Base-by-base conservation (phyloP, 1,140 invertebrate species). In the Drosophila busckii region DNA sequence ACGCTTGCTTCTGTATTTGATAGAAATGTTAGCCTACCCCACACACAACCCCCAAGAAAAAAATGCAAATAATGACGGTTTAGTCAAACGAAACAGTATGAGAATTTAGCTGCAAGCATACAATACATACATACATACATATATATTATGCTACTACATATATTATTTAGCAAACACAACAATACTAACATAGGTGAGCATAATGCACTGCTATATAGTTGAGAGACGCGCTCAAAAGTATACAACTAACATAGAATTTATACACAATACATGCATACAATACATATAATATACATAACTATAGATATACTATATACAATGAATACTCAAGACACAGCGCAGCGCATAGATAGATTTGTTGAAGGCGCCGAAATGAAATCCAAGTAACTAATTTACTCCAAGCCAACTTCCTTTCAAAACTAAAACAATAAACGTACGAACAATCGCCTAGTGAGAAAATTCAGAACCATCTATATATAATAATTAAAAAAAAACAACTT, bases 41-140 rank as follows among this genome's bases (percentile, higher is more conserved):
- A 37, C 5, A 26, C 20, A 16, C 12, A 22, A 38, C 13, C 16
- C n/a, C 41, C 41, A 26, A 10, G n/a, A 20, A 35, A n/a, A n/a
- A 28, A 3, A 28, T 35, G 48, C 19, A 54, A 54, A 50, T 28
- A 19, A 31, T 17, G 16, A 63, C 44, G 59, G 58, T n/a, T n/a
- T n/a, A n/a, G n/a, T n/a, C n/a, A n/a, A n/a, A n/a, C 59, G 52
- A 71, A 71, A 42, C 70, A 75, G 69, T 75, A 75, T 62, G 41
- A 76, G 48, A 78, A 58, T 64, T 80, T 78, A 80, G 71, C 71
- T 80, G 63, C 69, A 71, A 80, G 68, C 68, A 66, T 50, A 35
- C 26, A 60, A 54, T 23, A 69, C 26, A 31, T 19, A 50, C 25
- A 49, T 31, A 40, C 19, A 42, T 44, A 52, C 13, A 44, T 28